A percentile compares a stretch with the other conserved stretches of the same genome.
phyloP scores from a whole-genome alignment of 2,888 invertebrate species.

The Thyatira batis region DNA sequence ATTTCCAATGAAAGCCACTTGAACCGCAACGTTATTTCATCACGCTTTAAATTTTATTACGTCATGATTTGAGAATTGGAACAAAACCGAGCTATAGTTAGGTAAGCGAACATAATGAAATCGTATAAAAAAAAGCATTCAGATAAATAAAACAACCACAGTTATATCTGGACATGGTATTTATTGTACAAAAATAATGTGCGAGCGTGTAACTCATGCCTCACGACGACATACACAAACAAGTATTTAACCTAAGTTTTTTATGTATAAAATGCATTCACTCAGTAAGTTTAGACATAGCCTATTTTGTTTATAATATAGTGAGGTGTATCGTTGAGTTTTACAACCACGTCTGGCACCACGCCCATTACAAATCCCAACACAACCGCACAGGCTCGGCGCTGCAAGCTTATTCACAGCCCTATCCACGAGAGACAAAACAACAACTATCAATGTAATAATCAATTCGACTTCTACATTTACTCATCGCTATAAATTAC shows the following conservation, averaged over 20 bases:
- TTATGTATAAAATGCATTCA: slow-evolving; percentile 81
- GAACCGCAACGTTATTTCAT: background rate
- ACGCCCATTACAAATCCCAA: slow-evolving; percentile 59
- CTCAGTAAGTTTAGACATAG: slow-evolving; percentile 77
- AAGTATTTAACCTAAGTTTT: slow-evolving; percentile 72
- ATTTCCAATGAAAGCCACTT: background rate
- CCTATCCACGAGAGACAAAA: slow-evolving; percentile 22
- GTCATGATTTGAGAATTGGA: slow-evolving; percentile 7
- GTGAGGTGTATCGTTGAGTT: slow-evolving; percentile 77
- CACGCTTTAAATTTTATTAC: slow-evolving; percentile 1
- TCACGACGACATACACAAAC: slow-evolving; percentile 79
- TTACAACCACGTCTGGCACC: slow-evolving; percentile 66
- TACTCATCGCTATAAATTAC: slow-evolving; percentile 27
- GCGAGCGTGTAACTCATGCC: slow-evolving; percentile 79
- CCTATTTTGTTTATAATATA: slow-evolving; percentile 71
- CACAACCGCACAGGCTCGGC: slow-evolving; percentile 55
- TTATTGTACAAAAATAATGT: slow-evolving; percentile 83
- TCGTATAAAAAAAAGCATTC: slow-evolving; percentile 12
- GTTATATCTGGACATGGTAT: slow-evolving; percentile 76
- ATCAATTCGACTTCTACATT: slow-evolving; percentile 10
- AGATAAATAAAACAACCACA: slow-evolving; percentile 68
- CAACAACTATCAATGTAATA: slow-evolving; percentile 23
- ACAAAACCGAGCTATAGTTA: background rate
- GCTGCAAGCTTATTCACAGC: slow-evolving; percentile 26
- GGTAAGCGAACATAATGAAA: background rate